Base-by-base conservation (phyloP, 2,888 invertebrate genomes). In the Xylota segnis region DNA sequence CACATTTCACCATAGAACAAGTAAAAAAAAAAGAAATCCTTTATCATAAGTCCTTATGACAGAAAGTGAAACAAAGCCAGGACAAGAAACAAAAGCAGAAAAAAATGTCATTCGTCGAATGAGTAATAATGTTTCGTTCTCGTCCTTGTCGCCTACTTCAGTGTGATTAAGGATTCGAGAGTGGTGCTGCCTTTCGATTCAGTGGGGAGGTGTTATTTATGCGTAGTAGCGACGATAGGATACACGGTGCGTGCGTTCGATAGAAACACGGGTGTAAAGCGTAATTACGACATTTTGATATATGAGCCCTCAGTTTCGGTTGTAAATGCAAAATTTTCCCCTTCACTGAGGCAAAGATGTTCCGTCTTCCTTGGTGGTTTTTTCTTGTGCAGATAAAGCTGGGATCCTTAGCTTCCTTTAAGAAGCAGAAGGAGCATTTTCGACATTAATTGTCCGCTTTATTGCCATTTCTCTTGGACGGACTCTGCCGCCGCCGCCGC, bases 361-460 rank as follows among this genome's bases (percentile, higher is more conserved):
- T n/a, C 10, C 16, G 5, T 9, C 52, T 7, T 23, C 23, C 23
- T n/a, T 23, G 2, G 1, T 23, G n/a, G 2, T 34, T n/a, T 5
- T 10, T 6, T 9, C 27, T 7, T 12, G 4, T 2, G 6, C 27
- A 0, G n/a, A 1, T 2, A 27, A 2, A 0, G 23, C n/a, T 12
- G 52, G 27, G 27, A 9, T n/a, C 16, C 10, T 29, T 29, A 14
- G 10, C 18, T 18, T 27, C 14, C 54, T 63, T 18, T 12, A n/a
- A n/a, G n/a, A n/a, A n/a, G n/a, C n/a, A 16, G 47, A 5, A 63
- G 9, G 58, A 32, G 29, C n/a, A 54, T 72, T 63, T 56, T 63
- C 56, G 56, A 78, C 83, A 84, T 84, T 79, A 84, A 84, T 84
- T 84, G 70, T 79, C 59, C 79, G 58, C 70, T 75, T 79, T 79